Evolutionary conservation across 2,113 vertebrate genomes (phyloP).

Genomic region (Tetrao urogallus): DNA sequence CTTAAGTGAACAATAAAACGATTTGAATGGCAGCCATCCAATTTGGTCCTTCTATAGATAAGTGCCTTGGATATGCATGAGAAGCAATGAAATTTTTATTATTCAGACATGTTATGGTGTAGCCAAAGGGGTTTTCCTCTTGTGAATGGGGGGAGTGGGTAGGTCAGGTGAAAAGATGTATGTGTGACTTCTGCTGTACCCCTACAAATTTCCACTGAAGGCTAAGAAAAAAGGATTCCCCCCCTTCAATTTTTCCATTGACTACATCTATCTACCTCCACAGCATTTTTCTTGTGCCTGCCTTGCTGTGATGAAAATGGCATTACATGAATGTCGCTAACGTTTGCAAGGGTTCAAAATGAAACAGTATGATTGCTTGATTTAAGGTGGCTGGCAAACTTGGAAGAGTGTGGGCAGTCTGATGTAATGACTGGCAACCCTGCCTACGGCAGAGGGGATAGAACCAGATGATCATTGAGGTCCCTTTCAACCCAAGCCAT

Average conservation of each 20-base stretch:
- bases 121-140: slow-evolving; percentile 6
- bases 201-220: neutral
- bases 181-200: neutral
- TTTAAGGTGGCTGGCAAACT: neutral
- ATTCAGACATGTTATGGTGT: neutral
- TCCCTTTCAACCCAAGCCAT: no score
- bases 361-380: neutral
- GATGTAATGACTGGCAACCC: no score
- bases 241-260: slow-evolving; percentile 19
- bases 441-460: no score
- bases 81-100: neutral
- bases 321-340: neutral
- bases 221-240: neutral
- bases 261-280: neutral
- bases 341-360: slow-evolving; percentile 7
- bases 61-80: neutral
- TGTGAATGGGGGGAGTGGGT: neutral
- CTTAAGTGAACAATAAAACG: slow-evolving; percentile 48
- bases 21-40: slow-evolving; percentile 56
- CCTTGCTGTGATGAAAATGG: slow-evolving; percentile 42
- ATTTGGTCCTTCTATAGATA: neutral
- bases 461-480: no score
- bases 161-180: neutral
- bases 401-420: neutral
- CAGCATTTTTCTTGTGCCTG: slow-evolving; percentile 27